Evolutionary conservation across 1,140 invertebrate genomes (phyloP), one percentile per base, ranked within the genome.

Genomic region (Camponotus floridanus): DNA sequence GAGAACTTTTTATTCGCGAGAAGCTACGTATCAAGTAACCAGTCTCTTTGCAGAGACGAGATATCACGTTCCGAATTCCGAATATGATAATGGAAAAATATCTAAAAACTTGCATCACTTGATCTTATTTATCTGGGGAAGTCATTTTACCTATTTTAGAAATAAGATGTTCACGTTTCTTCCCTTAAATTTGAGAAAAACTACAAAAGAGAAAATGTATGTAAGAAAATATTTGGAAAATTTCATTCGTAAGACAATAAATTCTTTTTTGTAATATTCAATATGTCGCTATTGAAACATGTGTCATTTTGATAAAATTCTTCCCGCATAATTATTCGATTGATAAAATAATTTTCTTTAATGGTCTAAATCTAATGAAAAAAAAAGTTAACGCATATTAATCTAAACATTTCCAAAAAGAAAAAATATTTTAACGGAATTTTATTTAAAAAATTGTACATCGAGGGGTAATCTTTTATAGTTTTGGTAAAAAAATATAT

Each of bases 1-100:
- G 61, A 42, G 26, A 61, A 55, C 39, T 81, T 81, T 81, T 73
- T 68, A 83, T 45, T 74, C 73, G 59, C 79, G 67, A 81, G 33
- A 55, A 80, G 13, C 45, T 21, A 39, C 42, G 61, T 65, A 64
- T 55, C 68, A 33, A 73, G 31, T 9, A 21, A 31, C 42, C 42
- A 21, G 9, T 33, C 31, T 33, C 26, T 59, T 48, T 31, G 18
- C 26, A 13, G 33, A 80, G 26, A 70, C 18, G 4, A 59, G 13
- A 57, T 59, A 61, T 71, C n/a, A 68, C 48, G 21, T 36, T 61
- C 26, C 6, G 51, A 8, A 59, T 59, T 80, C 59, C 36, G 45
- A 79, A 1, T 67, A 55, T 68, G n/a, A 68, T 18, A 68, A 80
- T 70, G 15, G 33, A 80, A 21, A 68, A 21, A 68, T 67, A 26